Base-by-base conservation (phyloP, 2,888 invertebrate species). In the Steinernema carpocapsae region DNA sequence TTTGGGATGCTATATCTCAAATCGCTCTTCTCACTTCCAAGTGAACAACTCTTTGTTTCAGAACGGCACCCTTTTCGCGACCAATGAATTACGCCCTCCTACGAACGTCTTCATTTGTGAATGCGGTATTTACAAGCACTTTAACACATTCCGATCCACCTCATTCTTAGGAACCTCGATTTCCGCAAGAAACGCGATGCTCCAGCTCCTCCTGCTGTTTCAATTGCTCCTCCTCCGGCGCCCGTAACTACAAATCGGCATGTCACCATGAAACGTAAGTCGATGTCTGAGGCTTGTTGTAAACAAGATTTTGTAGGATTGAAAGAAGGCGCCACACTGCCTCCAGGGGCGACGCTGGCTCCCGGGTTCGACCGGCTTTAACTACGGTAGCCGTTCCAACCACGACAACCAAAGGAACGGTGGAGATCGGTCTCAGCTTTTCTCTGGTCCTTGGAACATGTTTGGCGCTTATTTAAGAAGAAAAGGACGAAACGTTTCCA, bases 261-360 rank as follows among this genome's bases (percentile, higher is more conserved):
- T 29, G 64, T 64, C 17, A 64, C 64, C 17, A 26, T 26, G 17
- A 64, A 64, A 64, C 29, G 64, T 64, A 32, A 3, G 14, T 56
- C 12, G 3, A 24, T 37, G 37, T 37, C 37, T n/a, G n/a, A 10
- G 24, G 26, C 24, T 17, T 1, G 29, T 64, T 26, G 1, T 7
- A 2, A 6, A 29, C 22, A 64, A 64, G 48, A 32, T 64, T 64
- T 64, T 52, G 52, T 64, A 64, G 64, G 64, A 32, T n/a, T 64
- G 37, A 64, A 64, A 29, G 64, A 64, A 14, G 64, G 64, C 12
- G 37, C 32, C 17, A 29, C 64, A 3, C 32, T 29, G 14, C 56
- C 26, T 1, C 56, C 56, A 14, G 56, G 56, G 22, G 14, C 56
- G 19, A 22, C 56, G 26, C 2, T 24, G 22, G 22, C 56, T 3